Percentiles rank a stretch among this genome's conserved stretches.
Evolutionary conservation across 2,888 invertebrate species (phyloP).

Genomic region (Nowickia ferox): DNA sequence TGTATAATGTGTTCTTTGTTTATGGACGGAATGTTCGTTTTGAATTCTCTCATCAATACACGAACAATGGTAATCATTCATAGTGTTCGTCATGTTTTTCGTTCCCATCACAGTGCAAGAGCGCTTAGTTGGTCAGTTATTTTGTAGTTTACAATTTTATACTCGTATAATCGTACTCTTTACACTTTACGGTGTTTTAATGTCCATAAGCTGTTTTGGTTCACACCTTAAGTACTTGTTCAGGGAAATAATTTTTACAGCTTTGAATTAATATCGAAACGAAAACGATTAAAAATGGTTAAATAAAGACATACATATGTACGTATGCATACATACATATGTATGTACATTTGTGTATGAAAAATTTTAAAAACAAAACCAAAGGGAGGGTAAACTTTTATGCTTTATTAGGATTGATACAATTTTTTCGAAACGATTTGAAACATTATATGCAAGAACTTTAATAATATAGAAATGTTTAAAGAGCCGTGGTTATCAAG

Average conservation of each 20-base stretch:
- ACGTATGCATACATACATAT: not conserved
- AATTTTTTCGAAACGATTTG: too few species aligned
- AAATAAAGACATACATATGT: not conserved
- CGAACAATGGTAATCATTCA: not conserved
- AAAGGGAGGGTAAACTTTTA: too few species aligned
- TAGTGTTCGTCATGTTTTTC: not conserved
- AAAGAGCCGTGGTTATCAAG: too few species aligned
- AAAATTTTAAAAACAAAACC: too few species aligned
- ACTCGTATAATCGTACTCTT: constrained; percentile 37
- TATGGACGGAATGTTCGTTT: not conserved
- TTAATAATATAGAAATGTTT: too few species aligned
- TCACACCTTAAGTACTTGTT: constrained; percentile 40
- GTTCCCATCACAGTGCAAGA: not conserved
- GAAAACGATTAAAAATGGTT: constrained; percentile 42
- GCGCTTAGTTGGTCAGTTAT: constrained; percentile 1
- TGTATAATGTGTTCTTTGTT: not conserved
- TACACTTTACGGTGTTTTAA: constrained; percentile 50
- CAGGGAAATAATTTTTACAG: constrained; percentile 23
- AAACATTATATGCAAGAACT: too few species aligned
- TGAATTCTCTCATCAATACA: not conserved
- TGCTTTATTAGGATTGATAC: too few species aligned
- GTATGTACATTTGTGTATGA: too few species aligned
- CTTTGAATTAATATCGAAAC: constrained; percentile 46
- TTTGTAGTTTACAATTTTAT: constrained; percentile 36
- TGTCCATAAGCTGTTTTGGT: constrained; percentile 55